Base-by-base conservation (phyloP, 2,113 vertebrate species). In the Dipodomys stephensi region DNA sequence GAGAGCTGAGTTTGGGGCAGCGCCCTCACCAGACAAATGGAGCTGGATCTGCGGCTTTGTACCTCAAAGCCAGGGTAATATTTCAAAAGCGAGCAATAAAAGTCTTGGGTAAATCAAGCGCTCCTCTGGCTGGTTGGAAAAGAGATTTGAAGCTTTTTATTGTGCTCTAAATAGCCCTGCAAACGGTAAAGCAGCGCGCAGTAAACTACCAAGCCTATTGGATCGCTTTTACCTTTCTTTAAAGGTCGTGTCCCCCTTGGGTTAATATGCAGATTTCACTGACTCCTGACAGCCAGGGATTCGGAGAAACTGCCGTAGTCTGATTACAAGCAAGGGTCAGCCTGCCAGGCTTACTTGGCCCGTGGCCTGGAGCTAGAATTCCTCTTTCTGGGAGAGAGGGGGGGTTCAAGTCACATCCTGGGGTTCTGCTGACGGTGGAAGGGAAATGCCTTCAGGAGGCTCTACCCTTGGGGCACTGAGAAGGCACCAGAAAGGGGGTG, bases 81-180 rank as follows among this genome's bases (percentile, higher is more conserved):
- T 96, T 96, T 96, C 96, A 97, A 95, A 96, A 90, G 94, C 44
- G 16, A 82, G 95, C 92, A 93, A 88, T 95, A 95, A 92, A 95
- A 83, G 93, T 93, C 96, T 62, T 35, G 72, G 83, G 65, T 71
- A 69, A 94, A 88, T 92, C 90, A 49, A 96, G 92, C 69, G 27
- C 90, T 96, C 90, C 87, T 93, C 91, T 80, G 87, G 93, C 90
- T 78, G 82, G 60, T 67, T 87, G 89, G 77, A 25, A 88, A 79
- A 86, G 96, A 93, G 87, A 96, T 83, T 77, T 86, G 95, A 90
- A 80, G 95, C 94, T 93, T 88, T 93, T 97, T 76, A 84, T 92
- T 90, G 87, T 92, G 81, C 87, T 87, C 64, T 64, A 82, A 93
- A 76, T 72, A 77, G 94, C 93, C 72, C 71, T 76, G 94, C 87